Conservation (phyloP, 2,113 vertebrate genomes). For the Crocuta crocuta region DNA sequence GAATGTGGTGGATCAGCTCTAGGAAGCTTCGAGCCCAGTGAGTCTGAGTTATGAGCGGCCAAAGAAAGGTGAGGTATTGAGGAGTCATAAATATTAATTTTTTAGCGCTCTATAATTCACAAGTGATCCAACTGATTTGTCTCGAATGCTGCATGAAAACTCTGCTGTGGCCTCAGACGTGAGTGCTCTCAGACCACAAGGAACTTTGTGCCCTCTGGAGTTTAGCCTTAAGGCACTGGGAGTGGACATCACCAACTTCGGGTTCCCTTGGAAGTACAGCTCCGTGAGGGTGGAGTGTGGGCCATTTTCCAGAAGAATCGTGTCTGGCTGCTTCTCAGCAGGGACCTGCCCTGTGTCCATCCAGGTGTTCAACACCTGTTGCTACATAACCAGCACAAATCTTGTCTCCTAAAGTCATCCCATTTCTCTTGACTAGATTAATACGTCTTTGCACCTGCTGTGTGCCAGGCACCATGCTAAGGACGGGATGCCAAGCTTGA, state of each 20-base stretch:
- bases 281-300: not conserved
- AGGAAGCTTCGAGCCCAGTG: not conserved
- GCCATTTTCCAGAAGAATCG: not conserved
- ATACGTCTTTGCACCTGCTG: not conserved
- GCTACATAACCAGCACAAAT: not conserved
- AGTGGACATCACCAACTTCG: not conserved
- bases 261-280: not conserved
- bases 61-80: conserved; percentile 32
- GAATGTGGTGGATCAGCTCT: accelerated
- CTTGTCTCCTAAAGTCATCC: not conserved
- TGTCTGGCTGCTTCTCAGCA: not conserved
- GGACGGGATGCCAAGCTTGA: not conserved
- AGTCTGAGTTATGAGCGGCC: conserved; percentile 32
- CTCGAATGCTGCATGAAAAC: conserved; percentile 9
- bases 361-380: not conserved
- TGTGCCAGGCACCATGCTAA: not conserved
- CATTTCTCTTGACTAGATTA: not conserved
- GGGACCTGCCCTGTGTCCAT: not conserved
- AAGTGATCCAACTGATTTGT: conserved; percentile 53
- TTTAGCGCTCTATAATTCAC: conserved; percentile 36
- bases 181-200: not conserved
- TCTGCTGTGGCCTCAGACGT: not conserved
- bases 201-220: not conserved
- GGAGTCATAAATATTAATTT: conserved; percentile 55
- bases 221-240: not conserved